phyloP scores from a whole-genome alignment of 1,140 invertebrate genomes.

The Diachasmimorpha longicaudata region DNA sequence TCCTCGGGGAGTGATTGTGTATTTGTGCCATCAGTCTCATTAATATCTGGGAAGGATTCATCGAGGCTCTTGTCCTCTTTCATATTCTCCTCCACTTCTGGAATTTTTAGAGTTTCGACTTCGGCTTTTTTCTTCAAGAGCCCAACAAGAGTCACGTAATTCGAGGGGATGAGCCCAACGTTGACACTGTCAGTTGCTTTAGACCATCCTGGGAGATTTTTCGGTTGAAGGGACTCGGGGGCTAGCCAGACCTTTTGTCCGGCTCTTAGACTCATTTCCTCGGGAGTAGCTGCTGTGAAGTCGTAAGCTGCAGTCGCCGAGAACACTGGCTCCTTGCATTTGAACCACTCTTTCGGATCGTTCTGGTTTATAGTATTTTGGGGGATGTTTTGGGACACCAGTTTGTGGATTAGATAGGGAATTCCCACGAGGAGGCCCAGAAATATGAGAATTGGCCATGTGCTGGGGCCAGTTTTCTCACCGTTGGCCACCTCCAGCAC shows the following conservation, averaged over 20 bases:
- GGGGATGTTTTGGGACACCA: conserved; percentile 65
- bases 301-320: conserved; percentile 78
- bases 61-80: background rate
- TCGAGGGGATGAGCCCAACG: conserved; percentile 79
- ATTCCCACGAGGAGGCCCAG: conserved; percentile 86
- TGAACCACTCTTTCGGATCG: conserved; percentile 55
- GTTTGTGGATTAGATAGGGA: conserved; percentile 90
- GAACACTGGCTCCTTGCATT: conserved; percentile 73
- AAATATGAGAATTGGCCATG: conserved; percentile 81
- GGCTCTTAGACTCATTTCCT: conserved; percentile 79
- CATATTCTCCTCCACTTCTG: background rate
- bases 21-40: background rate
- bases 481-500: conserved; percentile 46
- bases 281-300: conserved; percentile 73
- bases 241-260: conserved; percentile 83
- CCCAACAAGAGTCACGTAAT: conserved; percentile 70
- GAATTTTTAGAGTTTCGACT: background rate
- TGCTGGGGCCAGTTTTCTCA: conserved; percentile 57
- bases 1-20: background rate
- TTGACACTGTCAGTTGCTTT: conserved; percentile 74
- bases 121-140: conserved; percentile 51
- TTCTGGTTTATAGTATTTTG: conserved; percentile 54
- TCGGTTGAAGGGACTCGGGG: conserved; percentile 81
- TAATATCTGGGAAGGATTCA: background rate
- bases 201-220: conserved; percentile 75